Evolutionary conservation across 2,888 invertebrate species (phyloP).

Genomic region (Ferdinandea cuprea): DNA sequence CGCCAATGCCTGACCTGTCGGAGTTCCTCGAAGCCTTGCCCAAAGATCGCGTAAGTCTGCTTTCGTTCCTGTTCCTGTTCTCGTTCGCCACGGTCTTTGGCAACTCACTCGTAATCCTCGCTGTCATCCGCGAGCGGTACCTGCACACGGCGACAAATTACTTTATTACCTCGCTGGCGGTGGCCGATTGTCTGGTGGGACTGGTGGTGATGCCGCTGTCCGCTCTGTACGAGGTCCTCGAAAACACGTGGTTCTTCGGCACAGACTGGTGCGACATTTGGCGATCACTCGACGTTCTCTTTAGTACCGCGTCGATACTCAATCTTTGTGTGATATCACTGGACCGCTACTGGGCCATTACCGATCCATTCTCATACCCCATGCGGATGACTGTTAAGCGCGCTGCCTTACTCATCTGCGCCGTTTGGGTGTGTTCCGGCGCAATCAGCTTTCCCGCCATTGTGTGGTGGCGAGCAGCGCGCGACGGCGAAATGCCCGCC

Average conservation of each 20-base stretch:
- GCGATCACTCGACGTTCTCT: conserved; percentile 97
- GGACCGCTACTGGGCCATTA: conserved; percentile 99
- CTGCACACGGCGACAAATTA: conserved; percentile 98
- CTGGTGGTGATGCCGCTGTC: conserved; percentile 99
- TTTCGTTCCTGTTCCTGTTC: conserved; percentile 92
- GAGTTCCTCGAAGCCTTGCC: conserved; percentile 84
- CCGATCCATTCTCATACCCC: conserved; percentile 98
- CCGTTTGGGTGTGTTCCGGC: conserved; percentile 98
- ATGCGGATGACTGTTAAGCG: conserved; percentile 95
- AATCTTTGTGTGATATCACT: conserved; percentile 98
- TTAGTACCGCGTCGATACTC: conserved; percentile 98
- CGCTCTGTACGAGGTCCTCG: conserved; percentile 93
- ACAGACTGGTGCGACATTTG: conserved; percentile 98
- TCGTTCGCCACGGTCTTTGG: conserved; percentile 97
- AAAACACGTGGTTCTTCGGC: conserved; percentile 97
- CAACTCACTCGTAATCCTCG: conserved; percentile 96
- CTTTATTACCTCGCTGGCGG: conserved; percentile 97
- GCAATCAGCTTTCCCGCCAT: conserved; percentile 99
- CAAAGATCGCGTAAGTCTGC: conserved; percentile 89
- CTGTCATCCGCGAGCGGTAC: conserved; percentile 95
- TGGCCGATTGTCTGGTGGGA: conserved; percentile 98
- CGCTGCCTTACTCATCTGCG: conserved; percentile 93
- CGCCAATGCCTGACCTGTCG: conserved; percentile 81
- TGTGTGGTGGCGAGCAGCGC: conserved; percentile 96
- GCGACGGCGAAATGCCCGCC: conserved; percentile 90